Evolutionary conservation across 2,888 invertebrate species (phyloP).

Genomic region (Pyrrhia umbra): DNA sequence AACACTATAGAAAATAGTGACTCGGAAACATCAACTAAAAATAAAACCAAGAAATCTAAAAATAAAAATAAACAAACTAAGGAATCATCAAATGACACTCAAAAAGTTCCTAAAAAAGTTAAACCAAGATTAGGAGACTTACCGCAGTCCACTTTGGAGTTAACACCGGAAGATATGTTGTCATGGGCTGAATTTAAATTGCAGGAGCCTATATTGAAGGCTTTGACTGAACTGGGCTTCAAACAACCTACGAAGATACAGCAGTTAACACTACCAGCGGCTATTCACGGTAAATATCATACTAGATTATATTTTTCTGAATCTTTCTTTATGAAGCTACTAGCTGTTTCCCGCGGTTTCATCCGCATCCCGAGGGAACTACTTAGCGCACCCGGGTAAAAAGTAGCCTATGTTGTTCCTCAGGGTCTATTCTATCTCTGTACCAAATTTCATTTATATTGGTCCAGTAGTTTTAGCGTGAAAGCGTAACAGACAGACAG

Average conservation of each 20-base stretch:
- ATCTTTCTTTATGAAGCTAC: too few species aligned
- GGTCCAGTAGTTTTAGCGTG: too few species aligned
- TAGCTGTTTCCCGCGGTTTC: too few species aligned
- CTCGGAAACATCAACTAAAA: conserved; percentile 23
- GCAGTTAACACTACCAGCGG: conserved; percentile 93
- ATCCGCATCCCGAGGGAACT: too few species aligned
- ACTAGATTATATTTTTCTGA: conserved; percentile 1
- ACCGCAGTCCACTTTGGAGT: conserved; percentile 61
- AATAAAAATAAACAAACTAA: conserved; percentile 28
- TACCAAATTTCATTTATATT: too few species aligned
- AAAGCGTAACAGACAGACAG: too few species aligned
- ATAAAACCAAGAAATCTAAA: conserved; percentile 38
- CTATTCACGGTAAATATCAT: conserved; percentile 92
- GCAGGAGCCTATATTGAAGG: conserved; percentile 92
- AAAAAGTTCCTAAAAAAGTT: conserved; percentile 51
- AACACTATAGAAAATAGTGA: conserved; percentile 12
- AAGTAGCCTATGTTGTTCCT: too few species aligned
- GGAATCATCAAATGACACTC: neutral
- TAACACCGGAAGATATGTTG: conserved; percentile 86
- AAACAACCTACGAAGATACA: conserved; percentile 97
- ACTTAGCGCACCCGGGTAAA: too few species aligned
- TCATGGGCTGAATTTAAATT: conserved; percentile 93
- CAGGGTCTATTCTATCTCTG: too few species aligned
- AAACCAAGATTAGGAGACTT: conserved; percentile 78
- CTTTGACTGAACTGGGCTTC: conserved; percentile 94